These are phyloP conservation scores for Graptemys geographica DNA, from an alignment of 2,797 vertebrate genomes.

Conservation along the genomic window DNA sequence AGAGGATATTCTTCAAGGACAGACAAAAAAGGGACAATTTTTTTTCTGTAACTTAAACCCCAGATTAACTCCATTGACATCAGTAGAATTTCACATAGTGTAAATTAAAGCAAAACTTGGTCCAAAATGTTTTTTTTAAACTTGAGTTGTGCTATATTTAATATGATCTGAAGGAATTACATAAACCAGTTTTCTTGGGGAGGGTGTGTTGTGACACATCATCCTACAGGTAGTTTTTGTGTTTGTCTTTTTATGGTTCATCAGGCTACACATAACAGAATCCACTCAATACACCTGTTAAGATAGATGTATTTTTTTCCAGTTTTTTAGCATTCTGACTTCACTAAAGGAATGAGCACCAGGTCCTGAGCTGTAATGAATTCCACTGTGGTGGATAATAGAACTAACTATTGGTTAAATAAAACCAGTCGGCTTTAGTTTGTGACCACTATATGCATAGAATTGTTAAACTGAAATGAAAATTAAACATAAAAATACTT, in stretches of 20 bases:
- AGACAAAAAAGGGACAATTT: constrained; percentile 48
- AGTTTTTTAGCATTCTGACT: background rate
- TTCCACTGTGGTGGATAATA: background rate
- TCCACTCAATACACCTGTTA: background rate
- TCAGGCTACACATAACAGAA: background rate
- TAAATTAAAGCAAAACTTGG: constrained; percentile 7
- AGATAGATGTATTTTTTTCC: fast-evolving
- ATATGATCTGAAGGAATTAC: background rate
- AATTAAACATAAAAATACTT: background rate
- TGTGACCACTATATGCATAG: background rate
- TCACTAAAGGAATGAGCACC: background rate
- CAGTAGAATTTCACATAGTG: constrained; percentile 43
- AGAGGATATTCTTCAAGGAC: background rate
- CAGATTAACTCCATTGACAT: constrained; percentile 11
- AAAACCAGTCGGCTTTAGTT: background rate
- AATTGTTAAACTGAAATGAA: background rate
- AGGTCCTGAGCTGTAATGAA: background rate
- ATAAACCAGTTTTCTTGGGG: background rate
- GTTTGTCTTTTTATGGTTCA: background rate
- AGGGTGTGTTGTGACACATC: background rate
- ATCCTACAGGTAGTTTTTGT: background rate
- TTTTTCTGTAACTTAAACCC: constrained; percentile 57
- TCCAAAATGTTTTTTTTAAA: background rate
- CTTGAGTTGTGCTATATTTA: constrained; percentile 41
- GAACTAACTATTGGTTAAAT: background rate